Evolutionary conservation across 2,888 invertebrate genomes (phyloP).

Genomic region (Poecilus cupreus): DNA sequence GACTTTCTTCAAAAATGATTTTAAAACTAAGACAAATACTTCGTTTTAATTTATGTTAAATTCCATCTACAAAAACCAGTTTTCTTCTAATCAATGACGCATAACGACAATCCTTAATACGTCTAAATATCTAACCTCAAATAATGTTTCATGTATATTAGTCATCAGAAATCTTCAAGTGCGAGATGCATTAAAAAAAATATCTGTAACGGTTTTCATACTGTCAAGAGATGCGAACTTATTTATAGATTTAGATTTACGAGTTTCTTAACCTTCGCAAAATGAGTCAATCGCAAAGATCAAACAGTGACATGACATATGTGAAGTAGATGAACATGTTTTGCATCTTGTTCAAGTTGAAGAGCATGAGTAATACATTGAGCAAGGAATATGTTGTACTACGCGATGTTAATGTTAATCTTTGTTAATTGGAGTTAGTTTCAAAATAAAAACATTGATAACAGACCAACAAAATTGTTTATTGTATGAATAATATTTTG

Average conservation of each 20-base stretch:
- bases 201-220: no score
- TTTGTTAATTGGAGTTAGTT: neutral
- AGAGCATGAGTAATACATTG: neutral
- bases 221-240: neutral
- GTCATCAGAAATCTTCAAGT: neutral
- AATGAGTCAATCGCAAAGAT: conserved; percentile 1
- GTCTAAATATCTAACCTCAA: no score
- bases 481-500: no score
- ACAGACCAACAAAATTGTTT: no score
- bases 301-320: neutral
- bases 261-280: neutral
- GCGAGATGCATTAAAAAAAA: no score
- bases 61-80: no score
- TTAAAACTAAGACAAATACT: neutral
- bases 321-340: neutral
- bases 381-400: neutral
- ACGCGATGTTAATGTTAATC: neutral
- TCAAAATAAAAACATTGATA: neutral
- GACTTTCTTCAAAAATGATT: neutral
- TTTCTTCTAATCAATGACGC: no score
- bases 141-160: neutral
- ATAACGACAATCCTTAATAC: no score
- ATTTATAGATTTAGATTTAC: neutral
- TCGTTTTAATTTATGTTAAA: neutral
- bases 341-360: neutral